A percentile compares a stretch with the other conserved stretches of the same genome.
Conservation (phyloP, 30 jellyfish, hydroid and myxozoan species). For the Cassiopea andromeda region DNA sequence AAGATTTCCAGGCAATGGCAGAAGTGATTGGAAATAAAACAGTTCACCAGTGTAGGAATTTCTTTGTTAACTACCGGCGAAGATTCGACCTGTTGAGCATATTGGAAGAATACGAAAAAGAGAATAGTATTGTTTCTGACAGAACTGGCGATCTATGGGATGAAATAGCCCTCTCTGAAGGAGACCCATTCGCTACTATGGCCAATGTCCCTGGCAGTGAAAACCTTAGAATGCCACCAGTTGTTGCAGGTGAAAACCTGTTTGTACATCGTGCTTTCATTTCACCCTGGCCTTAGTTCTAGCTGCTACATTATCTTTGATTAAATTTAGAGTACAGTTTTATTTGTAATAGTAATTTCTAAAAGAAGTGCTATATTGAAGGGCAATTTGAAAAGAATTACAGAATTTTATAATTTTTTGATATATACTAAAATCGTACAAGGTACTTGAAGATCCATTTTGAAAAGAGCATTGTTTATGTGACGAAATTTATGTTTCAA, state of each 20-base stretch:
- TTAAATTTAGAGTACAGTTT: too few relatives aligned
- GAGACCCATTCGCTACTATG: constrained; percentile 51
- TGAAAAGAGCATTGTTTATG: too few relatives aligned
- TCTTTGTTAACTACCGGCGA: constrained; percentile 96
- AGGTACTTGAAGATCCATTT: too few relatives aligned
- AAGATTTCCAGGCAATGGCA: constrained; percentile 98
- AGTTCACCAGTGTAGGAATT: constrained; percentile 88
- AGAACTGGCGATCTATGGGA: constrained; percentile 91
- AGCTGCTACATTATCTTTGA: too few relatives aligned
- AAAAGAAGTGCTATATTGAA: too few relatives aligned
- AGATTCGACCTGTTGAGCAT: constrained; percentile 93
- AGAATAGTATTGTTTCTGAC: constrained; percentile 87
- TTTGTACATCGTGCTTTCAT: background rate
- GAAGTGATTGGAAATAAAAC: constrained; percentile 98
- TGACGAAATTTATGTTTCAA: too few relatives aligned
- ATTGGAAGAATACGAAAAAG: constrained; percentile 94
- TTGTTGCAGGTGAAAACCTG: constrained; percentile 38
- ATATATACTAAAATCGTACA: too few relatives aligned
- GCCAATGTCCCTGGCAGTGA: constrained; percentile 29
- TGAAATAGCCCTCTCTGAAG: constrained; percentile 73
- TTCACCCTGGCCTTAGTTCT: too few relatives aligned
- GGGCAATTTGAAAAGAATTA: too few relatives aligned
- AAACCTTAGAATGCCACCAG: constrained; percentile 52
- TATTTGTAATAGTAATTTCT: too few relatives aligned
- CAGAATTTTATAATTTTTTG: too few relatives aligned